Percentiles rank a stretch among this genome's conserved stretches.
phyloP scores from a whole-genome alignment of 2,888 invertebrate species.

The Altica lythri region DNA sequence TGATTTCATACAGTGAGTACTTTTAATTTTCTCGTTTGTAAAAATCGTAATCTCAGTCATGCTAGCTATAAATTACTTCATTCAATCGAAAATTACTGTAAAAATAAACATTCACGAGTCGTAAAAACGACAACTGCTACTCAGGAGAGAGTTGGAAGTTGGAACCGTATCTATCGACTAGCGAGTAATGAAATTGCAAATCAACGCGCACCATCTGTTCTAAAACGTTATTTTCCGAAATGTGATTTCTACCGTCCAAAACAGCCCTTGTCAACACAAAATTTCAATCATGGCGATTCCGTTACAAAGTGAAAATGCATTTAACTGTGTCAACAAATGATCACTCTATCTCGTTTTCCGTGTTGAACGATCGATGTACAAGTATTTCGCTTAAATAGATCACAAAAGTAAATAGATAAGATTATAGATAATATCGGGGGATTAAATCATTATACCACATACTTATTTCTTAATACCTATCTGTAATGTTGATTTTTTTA shows the following conservation, averaged over 20 bases:
- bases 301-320: slow-evolving; percentile 38
- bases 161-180: slow-evolving; percentile 21
- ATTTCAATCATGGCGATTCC: slow-evolving; percentile 42
- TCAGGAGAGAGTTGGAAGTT: slow-evolving; percentile 1
- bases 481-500: too few relatives aligned
- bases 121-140: slow-evolving; percentile 1
- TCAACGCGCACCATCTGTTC: slow-evolving; percentile 41
- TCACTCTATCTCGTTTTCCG: too few relatives aligned
- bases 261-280: slow-evolving; percentile 40
- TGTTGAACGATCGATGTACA: slow-evolving; percentile 16
- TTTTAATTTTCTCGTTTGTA: too few relatives aligned
- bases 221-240: slow-evolving; percentile 23
- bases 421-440: not conserved
- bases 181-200: slow-evolving; percentile 45
- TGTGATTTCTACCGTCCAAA: slow-evolving; percentile 24
- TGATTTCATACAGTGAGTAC: too few relatives aligned
- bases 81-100: not conserved
- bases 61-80: too few relatives aligned
- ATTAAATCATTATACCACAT: too few relatives aligned
- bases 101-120: not conserved
- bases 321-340: slow-evolving; percentile 38
- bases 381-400: not conserved
- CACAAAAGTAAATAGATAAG: not conserved
- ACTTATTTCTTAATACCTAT: too few relatives aligned
- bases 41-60: too few relatives aligned